These are phyloP conservation scores for Amblyteles armatorius DNA, from an alignment of 2,888 invertebrate genomes.

Conservation along the genomic window DNA sequence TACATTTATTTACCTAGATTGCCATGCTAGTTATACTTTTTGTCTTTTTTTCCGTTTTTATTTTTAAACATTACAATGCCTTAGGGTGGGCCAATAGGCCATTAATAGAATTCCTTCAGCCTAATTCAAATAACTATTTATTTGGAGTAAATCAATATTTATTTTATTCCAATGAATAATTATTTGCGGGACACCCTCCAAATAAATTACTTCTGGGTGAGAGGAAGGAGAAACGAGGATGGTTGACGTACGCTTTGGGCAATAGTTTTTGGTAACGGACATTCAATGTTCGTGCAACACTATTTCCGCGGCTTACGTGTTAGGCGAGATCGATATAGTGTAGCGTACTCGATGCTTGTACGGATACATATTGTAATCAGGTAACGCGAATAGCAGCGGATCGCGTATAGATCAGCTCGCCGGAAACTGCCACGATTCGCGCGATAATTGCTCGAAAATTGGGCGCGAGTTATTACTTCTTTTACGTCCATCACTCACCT, in stretches of 20 bases:
- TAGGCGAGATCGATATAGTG: slow-evolving; percentile 40
- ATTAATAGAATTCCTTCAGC: too few species aligned
- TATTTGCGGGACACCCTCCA: too few species aligned
- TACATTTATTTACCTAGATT: too few species aligned
- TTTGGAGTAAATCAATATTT: too few species aligned
- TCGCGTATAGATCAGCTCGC: slow-evolving; percentile 52
- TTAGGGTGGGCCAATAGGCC: too few species aligned
- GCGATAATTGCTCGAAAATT: slow-evolving; percentile 71
- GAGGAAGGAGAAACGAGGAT: slow-evolving; percentile 29
- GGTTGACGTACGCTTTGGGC: slow-evolving; percentile 29
- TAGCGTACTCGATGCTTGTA: background rate
- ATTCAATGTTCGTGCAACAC: slow-evolving; percentile 34
- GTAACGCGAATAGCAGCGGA: slow-evolving; percentile 21
- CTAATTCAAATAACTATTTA: too few species aligned
- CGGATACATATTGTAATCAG: slow-evolving; percentile 27
- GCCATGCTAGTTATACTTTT: too few species aligned
- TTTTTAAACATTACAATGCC: too few species aligned
- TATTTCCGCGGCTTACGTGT: background rate
- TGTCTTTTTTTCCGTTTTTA: too few species aligned
- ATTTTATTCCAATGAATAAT: too few species aligned
- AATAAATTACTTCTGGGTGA: too few species aligned
- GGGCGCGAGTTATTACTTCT: slow-evolving; percentile 73
- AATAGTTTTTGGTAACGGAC: slow-evolving; percentile 33
- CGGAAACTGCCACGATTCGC: slow-evolving; percentile 64
- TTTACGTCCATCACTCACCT: slow-evolving; percentile 79